Conservation (phyloP, 2,797 vertebrate species). For the Micromesistius poutassou region DNA sequence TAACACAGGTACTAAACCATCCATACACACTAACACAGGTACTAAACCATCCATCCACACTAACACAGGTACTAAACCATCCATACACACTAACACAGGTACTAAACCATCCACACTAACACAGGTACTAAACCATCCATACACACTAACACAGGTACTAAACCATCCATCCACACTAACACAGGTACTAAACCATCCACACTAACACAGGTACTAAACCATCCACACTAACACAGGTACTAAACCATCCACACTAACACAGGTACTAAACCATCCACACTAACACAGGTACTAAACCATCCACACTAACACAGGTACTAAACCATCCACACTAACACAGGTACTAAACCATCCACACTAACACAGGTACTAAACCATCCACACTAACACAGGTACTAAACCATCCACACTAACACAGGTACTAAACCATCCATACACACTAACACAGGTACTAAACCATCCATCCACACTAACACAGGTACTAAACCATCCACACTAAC, state of each 20-base stretch:
- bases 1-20: too few relatives aligned
- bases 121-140: too few relatives aligned
- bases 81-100: background rate
- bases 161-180: background rate
- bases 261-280: background rate
- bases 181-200: too few relatives aligned
- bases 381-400: too few relatives aligned
- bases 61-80: too few relatives aligned
- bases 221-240: constrained; percentile 1
- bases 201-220: background rate
- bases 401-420: background rate
- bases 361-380: background rate
- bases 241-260: too few relatives aligned
- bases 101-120: background rate
- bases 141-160: background rate
- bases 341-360: too few relatives aligned
- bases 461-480: background rate
- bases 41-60: background rate
- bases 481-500: background rate
- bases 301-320: background rate
- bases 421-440: background rate
- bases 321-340: background rate
- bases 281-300: too few relatives aligned
- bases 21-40: background rate
- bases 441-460: too few relatives aligned